Evolutionary conservation across 1,140 invertebrate genomes (phyloP).

Genomic region (Megathymus violae): DNA sequence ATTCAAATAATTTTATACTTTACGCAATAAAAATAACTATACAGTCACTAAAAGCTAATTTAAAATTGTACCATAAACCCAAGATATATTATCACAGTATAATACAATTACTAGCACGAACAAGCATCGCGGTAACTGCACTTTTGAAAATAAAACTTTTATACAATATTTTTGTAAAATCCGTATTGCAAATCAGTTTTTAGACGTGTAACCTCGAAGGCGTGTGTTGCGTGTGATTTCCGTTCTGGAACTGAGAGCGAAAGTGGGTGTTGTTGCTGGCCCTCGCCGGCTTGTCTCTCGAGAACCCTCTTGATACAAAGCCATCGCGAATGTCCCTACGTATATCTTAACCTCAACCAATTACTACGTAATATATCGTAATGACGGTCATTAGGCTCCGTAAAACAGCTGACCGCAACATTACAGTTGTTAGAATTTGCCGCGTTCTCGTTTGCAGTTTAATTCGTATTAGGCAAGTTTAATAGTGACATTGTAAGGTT

Average conservation of each 20-base stretch:
- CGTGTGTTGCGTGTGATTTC: conserved; percentile 67
- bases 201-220: conserved; percentile 41
- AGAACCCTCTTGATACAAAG: conserved; percentile 58
- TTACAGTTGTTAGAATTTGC: conserved; percentile 13
- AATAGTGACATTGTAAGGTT: no score
- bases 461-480: not conserved
- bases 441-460: conserved; percentile 2
- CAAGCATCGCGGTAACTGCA: no score
- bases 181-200: no score
- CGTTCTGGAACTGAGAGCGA: conserved; percentile 57
- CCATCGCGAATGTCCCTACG: conserved; percentile 42
- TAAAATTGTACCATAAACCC: no score
- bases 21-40: conserved; percentile 16
- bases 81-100: conserved; percentile 1
- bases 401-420: conserved; percentile 10
- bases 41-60: no score
- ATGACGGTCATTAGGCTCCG: conserved; percentile 9
- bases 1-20: no score
- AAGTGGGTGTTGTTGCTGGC: conserved; percentile 50
- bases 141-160: not conserved
- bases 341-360: conserved; percentile 37
- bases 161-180: not conserved
- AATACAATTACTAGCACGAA: not conserved
- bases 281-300: conserved; percentile 49
- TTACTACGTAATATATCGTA: conserved; percentile 31